Conservation (phyloP, 2,888 invertebrate genomes). For the Tineola bisselliella region DNA sequence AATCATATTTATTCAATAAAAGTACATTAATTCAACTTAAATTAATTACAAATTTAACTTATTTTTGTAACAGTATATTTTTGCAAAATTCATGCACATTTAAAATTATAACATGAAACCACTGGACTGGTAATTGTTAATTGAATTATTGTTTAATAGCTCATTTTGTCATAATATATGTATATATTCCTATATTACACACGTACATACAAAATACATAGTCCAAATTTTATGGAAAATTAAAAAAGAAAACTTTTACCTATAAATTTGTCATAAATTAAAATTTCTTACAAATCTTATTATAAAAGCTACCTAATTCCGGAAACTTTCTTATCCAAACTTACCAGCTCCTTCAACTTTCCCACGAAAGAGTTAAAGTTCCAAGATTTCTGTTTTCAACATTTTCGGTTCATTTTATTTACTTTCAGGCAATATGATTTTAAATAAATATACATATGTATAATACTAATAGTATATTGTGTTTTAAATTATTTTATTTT, state of each 20-base stretch:
- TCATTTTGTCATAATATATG: too few relatives aligned
- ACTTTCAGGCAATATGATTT: background rate
- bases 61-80: too few relatives aligned
- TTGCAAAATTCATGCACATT: too few relatives aligned
- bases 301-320: constrained; percentile 4
- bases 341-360: constrained; percentile 27
- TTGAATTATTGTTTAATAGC: too few relatives aligned
- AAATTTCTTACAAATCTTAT: constrained; percentile 5
- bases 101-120: too few relatives aligned
- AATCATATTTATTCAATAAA: background rate
- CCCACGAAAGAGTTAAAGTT: background rate
- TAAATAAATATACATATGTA: background rate
- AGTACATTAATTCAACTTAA: too few relatives aligned
- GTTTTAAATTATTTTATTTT: too few relatives aligned
- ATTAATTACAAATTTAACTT: too few relatives aligned
- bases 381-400: background rate
- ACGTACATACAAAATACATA: too few relatives aligned
- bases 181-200: too few relatives aligned
- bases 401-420: background rate
- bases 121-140: too few relatives aligned
- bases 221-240: background rate
- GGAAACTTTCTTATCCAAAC: constrained; percentile 40
- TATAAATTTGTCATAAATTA: constrained; percentile 1
- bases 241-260: background rate
- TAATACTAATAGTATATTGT: background rate